A percentile compares a stretch with the other conserved stretches of the same genome.
Conservation (phyloP, 2,113 vertebrate species). For the Ardeotis arabs region DNA sequence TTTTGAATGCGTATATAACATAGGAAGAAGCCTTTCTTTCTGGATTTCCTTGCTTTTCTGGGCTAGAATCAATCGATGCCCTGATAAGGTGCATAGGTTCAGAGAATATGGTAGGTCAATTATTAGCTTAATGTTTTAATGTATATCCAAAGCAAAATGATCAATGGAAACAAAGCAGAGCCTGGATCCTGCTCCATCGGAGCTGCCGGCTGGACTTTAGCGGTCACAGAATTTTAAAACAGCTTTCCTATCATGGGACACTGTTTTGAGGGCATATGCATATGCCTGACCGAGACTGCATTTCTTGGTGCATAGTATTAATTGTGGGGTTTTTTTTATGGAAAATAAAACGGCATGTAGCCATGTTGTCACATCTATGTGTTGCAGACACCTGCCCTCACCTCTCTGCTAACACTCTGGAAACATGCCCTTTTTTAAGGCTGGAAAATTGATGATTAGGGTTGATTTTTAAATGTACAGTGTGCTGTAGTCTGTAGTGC, state of each 20-base stretch:
- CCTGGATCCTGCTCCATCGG: background rate
- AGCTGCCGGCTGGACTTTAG: background rate
- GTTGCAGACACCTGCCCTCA: background rate
- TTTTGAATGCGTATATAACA: background rate
- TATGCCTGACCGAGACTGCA: background rate
- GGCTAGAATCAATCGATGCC: background rate
- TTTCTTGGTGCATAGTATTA: background rate
- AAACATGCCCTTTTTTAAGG: background rate
- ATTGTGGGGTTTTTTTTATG: background rate
- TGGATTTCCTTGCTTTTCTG: background rate
- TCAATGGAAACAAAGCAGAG: background rate
- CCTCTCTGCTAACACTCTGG: background rate
- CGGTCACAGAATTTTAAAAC: background rate
- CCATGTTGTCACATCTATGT: rapidly evolving
- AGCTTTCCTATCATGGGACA: background rate
- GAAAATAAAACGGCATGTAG: background rate
- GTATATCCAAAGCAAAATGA: background rate
- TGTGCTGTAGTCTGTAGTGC: background rate
- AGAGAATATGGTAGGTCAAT: background rate
- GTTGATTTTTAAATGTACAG: background rate
- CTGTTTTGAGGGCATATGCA: rapidly evolving
- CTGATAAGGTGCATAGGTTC: background rate
- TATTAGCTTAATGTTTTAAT: background rate
- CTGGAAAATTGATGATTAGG: background rate
- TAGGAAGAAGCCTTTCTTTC: background rate